Conservation (phyloP, 2,888 invertebrate species). For the Papilio protenor region DNA sequence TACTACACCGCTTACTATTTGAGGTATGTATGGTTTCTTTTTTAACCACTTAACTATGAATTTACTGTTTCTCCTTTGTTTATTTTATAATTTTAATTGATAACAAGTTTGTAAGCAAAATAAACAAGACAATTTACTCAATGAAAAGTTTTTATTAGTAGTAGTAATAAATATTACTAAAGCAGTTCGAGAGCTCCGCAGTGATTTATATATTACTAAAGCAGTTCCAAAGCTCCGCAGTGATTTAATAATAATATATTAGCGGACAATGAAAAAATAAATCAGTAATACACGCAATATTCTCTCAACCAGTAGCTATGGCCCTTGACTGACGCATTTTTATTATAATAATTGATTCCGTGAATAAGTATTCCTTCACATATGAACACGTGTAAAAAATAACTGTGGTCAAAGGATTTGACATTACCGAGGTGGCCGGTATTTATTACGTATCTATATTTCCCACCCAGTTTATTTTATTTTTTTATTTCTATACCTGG, state of each 20-base stretch:
- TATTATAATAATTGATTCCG: background rate
- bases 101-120: background rate
- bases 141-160: background rate
- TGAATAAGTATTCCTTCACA: background rate
- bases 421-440: background rate
- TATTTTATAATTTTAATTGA: background rate
- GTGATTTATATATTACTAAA: no score
- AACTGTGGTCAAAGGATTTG: background rate
- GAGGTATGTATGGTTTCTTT: background rate
- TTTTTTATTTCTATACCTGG: background rate
- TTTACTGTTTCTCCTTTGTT: background rate
- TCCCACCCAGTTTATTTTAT: background rate
- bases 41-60: background rate
- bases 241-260: no score
- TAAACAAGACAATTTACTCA: background rate
- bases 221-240: no score
- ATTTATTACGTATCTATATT: background rate
- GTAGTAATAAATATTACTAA: no score
- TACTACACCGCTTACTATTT: background rate
- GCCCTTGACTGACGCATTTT: background rate
- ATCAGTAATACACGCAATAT: no score
- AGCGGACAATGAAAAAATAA: no score
- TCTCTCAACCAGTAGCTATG: background rate
- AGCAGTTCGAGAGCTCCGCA: no score
- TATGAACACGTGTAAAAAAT: background rate